A percentile compares a stretch with the other conserved stretches of the same genome.
Evolutionary conservation across 2,888 invertebrate genomes (phyloP).

Genomic region (Exocentrus adspersus): DNA sequence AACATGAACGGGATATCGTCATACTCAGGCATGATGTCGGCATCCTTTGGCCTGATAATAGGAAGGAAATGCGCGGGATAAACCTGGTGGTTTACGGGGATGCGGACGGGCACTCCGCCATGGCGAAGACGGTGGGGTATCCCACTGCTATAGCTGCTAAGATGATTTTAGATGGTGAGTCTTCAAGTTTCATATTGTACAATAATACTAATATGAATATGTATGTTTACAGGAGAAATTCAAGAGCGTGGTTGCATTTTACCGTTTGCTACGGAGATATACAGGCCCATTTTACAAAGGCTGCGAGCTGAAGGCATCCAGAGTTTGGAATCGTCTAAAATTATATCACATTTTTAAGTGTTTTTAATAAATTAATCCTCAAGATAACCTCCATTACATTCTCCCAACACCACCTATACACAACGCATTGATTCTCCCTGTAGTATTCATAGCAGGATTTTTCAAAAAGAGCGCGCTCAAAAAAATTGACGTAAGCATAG

Average conservation of each 20-base stretch:
- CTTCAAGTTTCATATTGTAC: too few species aligned
- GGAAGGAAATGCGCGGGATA: constrained; percentile 81
- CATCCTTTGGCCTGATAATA: constrained; percentile 90
- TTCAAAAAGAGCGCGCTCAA: too few species aligned
- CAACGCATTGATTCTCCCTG: too few species aligned
- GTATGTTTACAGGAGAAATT: constrained; percentile 81
- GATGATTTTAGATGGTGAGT: constrained; percentile 90
- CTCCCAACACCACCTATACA: too few species aligned
- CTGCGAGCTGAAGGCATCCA: constrained; percentile 86
- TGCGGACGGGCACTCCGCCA: constrained; percentile 86
- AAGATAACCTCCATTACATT: too few species aligned
- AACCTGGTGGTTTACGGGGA: constrained; percentile 93
- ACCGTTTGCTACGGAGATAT: constrained; percentile 92
- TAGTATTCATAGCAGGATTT: too few species aligned
- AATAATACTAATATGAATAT: constrained; percentile 1
- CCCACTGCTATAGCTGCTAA: constrained; percentile 96
- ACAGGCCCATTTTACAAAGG: constrained; percentile 89
- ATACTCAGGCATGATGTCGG: constrained; percentile 93
- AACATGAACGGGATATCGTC: constrained; percentile 91
- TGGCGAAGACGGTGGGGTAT: constrained; percentile 93
- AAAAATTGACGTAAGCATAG: too few species aligned
- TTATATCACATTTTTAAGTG: constrained; percentile 32
- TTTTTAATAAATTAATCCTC: too few species aligned
- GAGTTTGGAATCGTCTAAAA: constrained; percentile 74
- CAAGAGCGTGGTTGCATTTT: constrained; percentile 93